Evolutionary conservation across 2,113 vertebrate species (phyloP), one percentile per base, ranked within the genome.

Genomic region (Mystacornis crossleyi): DNA sequence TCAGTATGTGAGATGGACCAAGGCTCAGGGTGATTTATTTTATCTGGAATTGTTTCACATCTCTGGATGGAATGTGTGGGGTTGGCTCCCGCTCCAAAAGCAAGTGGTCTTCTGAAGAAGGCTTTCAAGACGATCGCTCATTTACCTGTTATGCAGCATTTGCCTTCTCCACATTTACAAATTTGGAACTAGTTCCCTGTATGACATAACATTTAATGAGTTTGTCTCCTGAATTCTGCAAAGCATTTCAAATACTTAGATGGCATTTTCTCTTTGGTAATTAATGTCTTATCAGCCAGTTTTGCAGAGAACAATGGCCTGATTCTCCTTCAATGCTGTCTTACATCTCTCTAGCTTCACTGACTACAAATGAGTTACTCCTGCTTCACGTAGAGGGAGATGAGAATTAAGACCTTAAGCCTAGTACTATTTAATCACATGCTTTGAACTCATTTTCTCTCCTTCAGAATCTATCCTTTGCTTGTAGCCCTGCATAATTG

Each of bases 231-330:
- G 94, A 92, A 90, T 85, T 89, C 94, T 87, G 93, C 81, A 96
- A 91, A 95, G 91, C 73, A 93, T 95, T 97, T 96, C 55, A 96
- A 94, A 97, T 88, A 90, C 94, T 96, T 94, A 92, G 89, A 94
- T 95, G 95, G 64, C 89, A 95, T 94, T 97, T 95, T 96, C 86
- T 95, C 58, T 88, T 88, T 81, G 86, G 91, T 91, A 96, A 96
- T 97, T 96, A 97, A 96, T 93, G 81, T 92, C 94, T 97, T 97
- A 97, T 96, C 95, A 93, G 64, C 92, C 81, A 97, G 64, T 89
- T 89, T 96, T 82, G 67, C 86, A 60, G 67, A 89, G 84, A 93
- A 97, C 94, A 97, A 97, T 75, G 91, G 92, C 82, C 86, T 93
- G 92, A 95, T 97, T 97, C 94, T 94, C 92, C 74, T 81, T 53